Conservation (phyloP, 2,888 invertebrate species). For the Diaprepes abbreviatus region DNA sequence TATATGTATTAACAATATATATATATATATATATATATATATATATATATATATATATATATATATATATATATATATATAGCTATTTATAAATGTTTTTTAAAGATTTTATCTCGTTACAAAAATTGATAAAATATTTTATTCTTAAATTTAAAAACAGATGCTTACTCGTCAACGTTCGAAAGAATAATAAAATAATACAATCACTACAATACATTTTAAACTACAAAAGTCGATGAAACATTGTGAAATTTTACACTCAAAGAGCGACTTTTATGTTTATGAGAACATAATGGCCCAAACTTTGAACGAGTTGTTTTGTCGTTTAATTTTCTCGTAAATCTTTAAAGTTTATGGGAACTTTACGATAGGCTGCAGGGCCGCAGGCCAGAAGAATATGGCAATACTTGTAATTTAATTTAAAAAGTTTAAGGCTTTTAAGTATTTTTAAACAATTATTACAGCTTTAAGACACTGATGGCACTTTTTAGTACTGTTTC, state of each 20-base stretch:
- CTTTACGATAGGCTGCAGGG: background rate
- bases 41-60: no score
- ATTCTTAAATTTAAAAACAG: no score
- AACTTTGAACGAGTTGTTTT: conserved; percentile 1
- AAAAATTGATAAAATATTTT: no score
- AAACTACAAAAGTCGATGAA: background rate
- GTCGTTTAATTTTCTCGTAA: background rate
- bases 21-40: no score
- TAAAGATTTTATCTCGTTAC: no score
- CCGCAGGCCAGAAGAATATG: background rate
- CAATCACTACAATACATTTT: background rate
- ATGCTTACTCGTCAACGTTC: no score
- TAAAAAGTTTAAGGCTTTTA: background rate
- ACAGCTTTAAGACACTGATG: no score
- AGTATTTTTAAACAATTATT: no score
- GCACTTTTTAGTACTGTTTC: no score
- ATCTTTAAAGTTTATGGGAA: background rate
- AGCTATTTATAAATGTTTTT: no score
- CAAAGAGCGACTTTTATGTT: background rate
- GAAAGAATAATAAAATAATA: background rate
- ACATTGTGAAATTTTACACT: conserved; percentile 3
- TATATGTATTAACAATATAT: no score
- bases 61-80: no score
- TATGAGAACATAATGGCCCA: background rate
- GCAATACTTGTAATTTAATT: background rate